Base-by-base conservation (phyloP, 1,140 invertebrate species). In the Pachyrhynchus sulphureomaculatus region DNA sequence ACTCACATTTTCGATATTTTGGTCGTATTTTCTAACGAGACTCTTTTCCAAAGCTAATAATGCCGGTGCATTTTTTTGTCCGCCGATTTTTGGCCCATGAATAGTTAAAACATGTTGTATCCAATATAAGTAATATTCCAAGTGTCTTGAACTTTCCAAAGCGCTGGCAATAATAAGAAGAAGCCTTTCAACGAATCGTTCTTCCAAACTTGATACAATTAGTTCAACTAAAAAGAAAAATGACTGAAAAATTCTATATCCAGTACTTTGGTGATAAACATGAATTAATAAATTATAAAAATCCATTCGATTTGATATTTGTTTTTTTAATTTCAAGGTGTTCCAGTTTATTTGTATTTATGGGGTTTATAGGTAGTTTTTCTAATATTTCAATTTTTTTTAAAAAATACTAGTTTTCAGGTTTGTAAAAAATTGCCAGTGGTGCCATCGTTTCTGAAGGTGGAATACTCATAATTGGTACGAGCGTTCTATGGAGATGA, bases 101-200 rank as follows among this genome's bases (percentile, higher is more conserved):
- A 67, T 32, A 6, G 67, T 75, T 32, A 76, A 36, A 29, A 74
- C 59, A 18, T 65, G 65, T 23, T 87, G 82, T 34, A 87, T 79
- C 95, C 94, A 98, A 21, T 83, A 74, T 0, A 95, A 74, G 77
- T 96, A 93, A 74, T 95, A 95, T 72, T 97, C 91, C 39, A 97
- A 72, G 72, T 97, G 94, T 2, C 83, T 80, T 1, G 90, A 88
- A 10, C 78, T 80, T 68, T 94, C 92, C 13, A 97, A 73, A 49
- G 87, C 81, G 13, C 79, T 78, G 0, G 87, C 85, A 18, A 95
- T 69, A 58, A 88, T 88, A 42, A 80, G 78, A 5, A 96, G 74
- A 18, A 94, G 71, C 54, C 88, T 84, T 64, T 90, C 85, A 0
- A 88, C 77, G 74, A 93, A 96, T n/a, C 87, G 76, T 33, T 86